Base-by-base conservation (phyloP, 2,888 invertebrate species). In the Dilophus febrilis region DNA sequence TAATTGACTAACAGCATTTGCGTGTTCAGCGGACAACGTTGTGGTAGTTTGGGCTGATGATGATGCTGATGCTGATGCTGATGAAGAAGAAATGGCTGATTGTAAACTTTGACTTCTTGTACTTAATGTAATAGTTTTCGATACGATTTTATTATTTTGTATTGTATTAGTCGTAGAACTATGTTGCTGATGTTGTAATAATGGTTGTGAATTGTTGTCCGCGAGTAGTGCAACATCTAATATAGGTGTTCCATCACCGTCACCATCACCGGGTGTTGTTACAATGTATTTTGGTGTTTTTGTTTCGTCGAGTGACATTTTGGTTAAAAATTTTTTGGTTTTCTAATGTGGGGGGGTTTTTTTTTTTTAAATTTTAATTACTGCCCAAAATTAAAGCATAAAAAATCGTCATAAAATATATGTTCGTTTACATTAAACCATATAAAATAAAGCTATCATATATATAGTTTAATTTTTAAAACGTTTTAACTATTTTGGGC, bases 241-340 rank as follows among this genome's bases (percentile, higher is more conserved):
- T n/a, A n/a, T n/a, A n/a, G n/a, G n/a, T n/a, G n/a, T n/a, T n/a
- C n/a, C n/a, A n/a, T n/a, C 50, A 41, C 58, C 58, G 27, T 48
- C 49, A 29, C 50, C 54, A 41, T 61, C 61, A 44, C 61, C 59
- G 26, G 61, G 61, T 11, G 59, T 58, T 18, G 61, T 61, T 42
- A 61, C 54, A 34, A 62, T 59, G 42, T 61, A 59, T 31, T 60
- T 56, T 4, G 62, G 59, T 37, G 59, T 54, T 35, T 54, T 47
- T 29, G 41, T 12, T 12, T 48, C 47, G 31, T 50, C 50, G 34
- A 46, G 40, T n/a, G 50, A 50, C 50, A 51, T 51, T 38, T 26
- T 32, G 12, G 3, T n/a, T 14, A n/a, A n/a, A n/a, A n/a, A n/a
- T n/a, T n/a, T 29, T n/a, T 29, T n/a, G 13, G 11, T 13, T 29